A percentile compares a stretch with the other conserved stretches of the same genome.
These are phyloP conservation scores for Phalanger gymnotis DNA, from an alignment of 2,797 vertebrate genomes.

Conservation along the genomic window DNA sequence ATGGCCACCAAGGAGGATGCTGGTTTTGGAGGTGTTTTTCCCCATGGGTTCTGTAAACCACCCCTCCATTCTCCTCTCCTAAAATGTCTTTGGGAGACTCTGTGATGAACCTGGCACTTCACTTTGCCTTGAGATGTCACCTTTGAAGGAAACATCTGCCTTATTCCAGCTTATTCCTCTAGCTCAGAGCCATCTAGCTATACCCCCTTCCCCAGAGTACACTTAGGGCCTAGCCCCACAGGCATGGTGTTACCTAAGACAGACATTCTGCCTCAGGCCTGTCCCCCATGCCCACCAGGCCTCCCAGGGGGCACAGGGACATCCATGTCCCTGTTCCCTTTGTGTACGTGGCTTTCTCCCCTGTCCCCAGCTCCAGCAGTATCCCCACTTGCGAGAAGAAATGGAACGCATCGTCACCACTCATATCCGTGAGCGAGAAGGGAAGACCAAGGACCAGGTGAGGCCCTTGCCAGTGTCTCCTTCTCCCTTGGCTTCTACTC, in stretches of 20 bases:
- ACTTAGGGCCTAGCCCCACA: neutral
- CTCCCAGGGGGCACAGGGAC: slow-evolving; percentile 41
- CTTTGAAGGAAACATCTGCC: neutral
- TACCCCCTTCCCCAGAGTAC: neutral
- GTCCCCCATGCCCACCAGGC: neutral
- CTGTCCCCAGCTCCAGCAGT: slow-evolving; percentile 94
- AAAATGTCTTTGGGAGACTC: neutral
- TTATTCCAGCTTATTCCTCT: neutral
- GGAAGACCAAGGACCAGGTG: slow-evolving; percentile 95
- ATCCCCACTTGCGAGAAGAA: slow-evolving; percentile 96
- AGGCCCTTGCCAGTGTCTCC: accelerated
- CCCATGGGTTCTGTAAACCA: neutral
- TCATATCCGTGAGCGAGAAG: slow-evolving; percentile 96
- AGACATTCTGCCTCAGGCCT: slow-evolving; percentile 56
- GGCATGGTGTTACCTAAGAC: neutral
- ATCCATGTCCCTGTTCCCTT: slow-evolving; percentile 61
- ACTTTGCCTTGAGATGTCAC: neutral
- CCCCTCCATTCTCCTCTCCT: neutral
- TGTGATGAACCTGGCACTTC: slow-evolving; percentile 16
- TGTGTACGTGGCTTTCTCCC: slow-evolving; percentile 80
- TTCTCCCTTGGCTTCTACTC: accelerated
- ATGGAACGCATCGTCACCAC: slow-evolving; percentile 99
- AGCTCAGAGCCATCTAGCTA: neutral
- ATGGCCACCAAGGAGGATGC: neutral
- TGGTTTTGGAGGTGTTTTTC: neutral